phyloP scores from a whole-genome alignment of 2,888 invertebrate species.

The Antheraea yamamai region DNA sequence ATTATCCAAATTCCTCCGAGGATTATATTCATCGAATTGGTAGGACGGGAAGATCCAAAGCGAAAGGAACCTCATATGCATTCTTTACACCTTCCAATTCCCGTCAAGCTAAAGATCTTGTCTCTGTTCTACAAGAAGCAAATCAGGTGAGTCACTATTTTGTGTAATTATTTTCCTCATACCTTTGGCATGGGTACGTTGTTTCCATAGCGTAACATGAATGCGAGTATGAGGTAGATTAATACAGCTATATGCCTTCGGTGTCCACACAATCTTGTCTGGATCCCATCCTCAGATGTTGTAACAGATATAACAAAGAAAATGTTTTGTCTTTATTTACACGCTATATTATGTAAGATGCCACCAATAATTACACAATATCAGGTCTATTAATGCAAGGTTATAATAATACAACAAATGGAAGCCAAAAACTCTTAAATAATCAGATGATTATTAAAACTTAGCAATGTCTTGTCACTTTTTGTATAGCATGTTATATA shows the following conservation, averaged over 20 bases:
- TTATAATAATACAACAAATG: no score
- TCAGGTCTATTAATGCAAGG: no score
- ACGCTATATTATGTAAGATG: not conserved
- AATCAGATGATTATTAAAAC: no score
- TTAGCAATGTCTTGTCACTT: no score
- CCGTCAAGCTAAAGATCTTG: conserved; percentile 93
- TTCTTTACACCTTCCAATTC: conserved; percentile 95
- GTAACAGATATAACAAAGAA: conserved; percentile 53
- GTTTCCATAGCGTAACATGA: conserved; percentile 86
- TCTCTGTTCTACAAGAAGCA: conserved; percentile 94
- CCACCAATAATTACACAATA: no score
- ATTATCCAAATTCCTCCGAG: conserved; percentile 97
- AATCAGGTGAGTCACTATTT: conserved; percentile 85
- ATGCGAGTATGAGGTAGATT: conserved; percentile 88
- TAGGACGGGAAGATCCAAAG: conserved; percentile 93
- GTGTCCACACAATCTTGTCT: conserved; percentile 88
- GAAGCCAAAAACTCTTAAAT: no score
- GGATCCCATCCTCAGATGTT: conserved; percentile 86
- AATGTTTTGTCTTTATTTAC: not conserved
- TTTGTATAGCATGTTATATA: no score
- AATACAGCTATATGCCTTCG: conserved; percentile 88
- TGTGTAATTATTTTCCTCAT: conserved; percentile 73
- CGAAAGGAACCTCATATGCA: conserved; percentile 96
- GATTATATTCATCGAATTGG: conserved; percentile 98
- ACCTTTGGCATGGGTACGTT: conserved; percentile 90